Base-by-base conservation (phyloP, 2,797 vertebrate genomes). In the Nannoperca australis region DNA sequence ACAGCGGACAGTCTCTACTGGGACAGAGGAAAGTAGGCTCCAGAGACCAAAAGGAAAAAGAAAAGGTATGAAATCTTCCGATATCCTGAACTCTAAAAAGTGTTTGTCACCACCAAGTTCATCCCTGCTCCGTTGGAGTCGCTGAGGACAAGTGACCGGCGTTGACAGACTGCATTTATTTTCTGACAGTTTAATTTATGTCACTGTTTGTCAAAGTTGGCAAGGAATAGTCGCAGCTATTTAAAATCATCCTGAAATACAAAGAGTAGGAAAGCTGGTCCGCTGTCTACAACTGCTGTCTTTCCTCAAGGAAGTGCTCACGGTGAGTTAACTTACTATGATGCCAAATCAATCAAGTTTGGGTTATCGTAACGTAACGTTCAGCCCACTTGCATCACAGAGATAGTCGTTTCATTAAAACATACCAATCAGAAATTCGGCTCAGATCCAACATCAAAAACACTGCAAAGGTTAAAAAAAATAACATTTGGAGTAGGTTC, bases 1-100 rank as follows among this genome's bases (percentile, higher is more conserved):
- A 85, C 82, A 78, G 58, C 78, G 50, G 76, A 71, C 78, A 90
- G 55, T 77, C 76, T 81, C 77, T 65, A 51, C 61, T 70, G 45
- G 83, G 88, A 88, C 81, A 79, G 70, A 42, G 54, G 42, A 36
- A 49, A 58, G 13, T 14, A 18, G 18, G 11, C 45, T 24, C 1
- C 27, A 24, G 61, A 24, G 12, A 68, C n/a, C 7, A 34, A 24
- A 34, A 54, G 36, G 34, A 30, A 38, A 45, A 51, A 20, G 12
- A 10, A 55, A 56, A 84, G 44, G 6, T 22, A 7, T 3, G 34
- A 34, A 13, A 12, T 49, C n/a, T 11, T 17, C 0, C 5, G 3
- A 0, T 40, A 55, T 53, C 9, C 5, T 40, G 0, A 77, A 82
- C 69, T 76, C 79, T 66, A 10, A 3, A 17, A 24, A 58, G 17